Conservation (phyloP, 2,888 invertebrate genomes). For the Athripsodes cinereus region DNA sequence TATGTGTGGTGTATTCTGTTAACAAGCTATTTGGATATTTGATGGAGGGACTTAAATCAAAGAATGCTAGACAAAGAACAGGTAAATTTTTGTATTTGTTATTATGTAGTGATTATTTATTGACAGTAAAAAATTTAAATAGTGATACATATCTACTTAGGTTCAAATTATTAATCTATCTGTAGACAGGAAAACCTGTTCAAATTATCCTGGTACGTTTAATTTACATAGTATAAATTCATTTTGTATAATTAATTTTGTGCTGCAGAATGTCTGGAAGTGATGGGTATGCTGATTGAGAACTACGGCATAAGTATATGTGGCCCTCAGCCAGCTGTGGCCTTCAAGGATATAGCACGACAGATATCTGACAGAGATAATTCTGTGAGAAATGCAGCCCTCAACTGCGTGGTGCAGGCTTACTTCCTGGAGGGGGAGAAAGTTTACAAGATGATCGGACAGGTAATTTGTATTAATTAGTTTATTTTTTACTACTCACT, state of each 20-base stretch:
- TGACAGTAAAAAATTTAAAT: not conserved
- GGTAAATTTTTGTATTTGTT: slow-evolving; percentile 46
- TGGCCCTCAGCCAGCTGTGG: slow-evolving; percentile 69
- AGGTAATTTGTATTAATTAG: too few species aligned
- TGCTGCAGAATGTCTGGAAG: slow-evolving; percentile 79
- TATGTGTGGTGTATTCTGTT: slow-evolving; percentile 80
- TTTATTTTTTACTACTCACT: too few species aligned
- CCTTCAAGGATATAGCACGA: slow-evolving; percentile 85
- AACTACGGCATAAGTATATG: slow-evolving; percentile 79
- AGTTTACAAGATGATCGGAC: slow-evolving; percentile 86
- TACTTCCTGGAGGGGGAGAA: slow-evolving; percentile 88
- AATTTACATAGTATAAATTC: not conserved
- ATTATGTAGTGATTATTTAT: not conserved
- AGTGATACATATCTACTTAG: not conserved
- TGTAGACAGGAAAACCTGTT: too few species aligned
- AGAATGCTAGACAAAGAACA: slow-evolving; percentile 92
- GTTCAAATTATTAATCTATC: too few species aligned
- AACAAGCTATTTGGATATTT: slow-evolving; percentile 84
- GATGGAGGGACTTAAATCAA: slow-evolving; percentile 94
- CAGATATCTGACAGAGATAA: slow-evolving; percentile 96
- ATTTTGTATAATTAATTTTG: slow-evolving; percentile 55
- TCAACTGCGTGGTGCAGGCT: slow-evolving; percentile 88
- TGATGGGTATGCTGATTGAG: slow-evolving; percentile 80
- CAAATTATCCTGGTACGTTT: not conserved
- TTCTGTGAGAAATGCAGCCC: slow-evolving; percentile 89